Evolutionary conservation across 1,140 invertebrate species (phyloP).

Genomic region (Drosophila tsacasi): DNA sequence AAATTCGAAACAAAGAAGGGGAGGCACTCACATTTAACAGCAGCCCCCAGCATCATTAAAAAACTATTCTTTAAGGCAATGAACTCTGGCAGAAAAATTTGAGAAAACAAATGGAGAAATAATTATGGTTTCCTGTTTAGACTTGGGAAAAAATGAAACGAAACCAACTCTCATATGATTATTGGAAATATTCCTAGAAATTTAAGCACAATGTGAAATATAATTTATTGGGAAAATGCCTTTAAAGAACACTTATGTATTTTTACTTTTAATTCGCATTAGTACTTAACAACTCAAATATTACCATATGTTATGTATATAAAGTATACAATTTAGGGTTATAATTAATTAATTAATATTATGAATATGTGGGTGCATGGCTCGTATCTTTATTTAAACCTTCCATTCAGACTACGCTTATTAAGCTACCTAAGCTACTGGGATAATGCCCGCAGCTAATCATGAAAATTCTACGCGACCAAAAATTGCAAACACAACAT

Average conservation of each 20-base stretch:
- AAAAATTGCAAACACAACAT: neutral
- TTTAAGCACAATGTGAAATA: neutral
- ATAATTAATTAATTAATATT: too few species aligned
- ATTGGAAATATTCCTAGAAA: neutral
- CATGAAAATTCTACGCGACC: neutral
- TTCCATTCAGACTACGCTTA: neutral
- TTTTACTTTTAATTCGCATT: neutral
- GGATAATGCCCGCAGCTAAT: neutral
- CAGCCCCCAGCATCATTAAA: constrained; percentile 21
- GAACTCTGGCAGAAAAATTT: neutral
- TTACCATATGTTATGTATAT: neutral
- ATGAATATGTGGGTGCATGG: neutral
- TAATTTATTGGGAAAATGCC: too few species aligned
- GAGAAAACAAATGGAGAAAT: constrained; percentile 4
- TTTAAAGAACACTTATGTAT: neutral
- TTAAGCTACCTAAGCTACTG: neutral
- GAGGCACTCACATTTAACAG: neutral
- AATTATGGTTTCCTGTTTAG: constrained; percentile 14
- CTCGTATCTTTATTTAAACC: neutral
- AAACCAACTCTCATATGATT: constrained; percentile 1
- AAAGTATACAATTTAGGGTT: neutral
- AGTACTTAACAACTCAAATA: neutral
- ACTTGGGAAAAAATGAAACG: neutral
- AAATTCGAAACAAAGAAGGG: constrained; percentile 24
- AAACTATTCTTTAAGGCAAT: constrained; percentile 21